Evolutionary conservation across 2,888 invertebrate genomes (phyloP).

Genomic region (Alsophila aescularia): DNA sequence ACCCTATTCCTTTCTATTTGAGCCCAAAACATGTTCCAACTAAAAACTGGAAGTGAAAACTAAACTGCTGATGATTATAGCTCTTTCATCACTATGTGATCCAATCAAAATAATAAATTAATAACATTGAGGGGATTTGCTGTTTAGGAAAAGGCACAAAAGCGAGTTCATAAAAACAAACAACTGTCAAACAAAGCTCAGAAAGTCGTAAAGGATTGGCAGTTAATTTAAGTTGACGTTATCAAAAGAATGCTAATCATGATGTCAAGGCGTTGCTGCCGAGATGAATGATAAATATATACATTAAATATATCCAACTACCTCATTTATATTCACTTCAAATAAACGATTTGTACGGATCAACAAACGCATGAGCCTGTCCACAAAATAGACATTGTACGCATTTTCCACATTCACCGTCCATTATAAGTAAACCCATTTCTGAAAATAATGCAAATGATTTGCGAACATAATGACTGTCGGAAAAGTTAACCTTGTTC

Average conservation of each 20-base stretch:
- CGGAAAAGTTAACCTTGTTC: slow-evolving; percentile 1
- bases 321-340: slow-evolving; percentile 20
- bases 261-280: slow-evolving; percentile 29
- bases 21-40: slow-evolving; percentile 18
- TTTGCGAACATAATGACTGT: not conserved
- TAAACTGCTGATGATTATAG: too few species aligned
- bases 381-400: not conserved
- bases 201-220: slow-evolving; percentile 10
- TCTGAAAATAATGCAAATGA: not conserved
- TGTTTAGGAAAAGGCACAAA: too few species aligned
- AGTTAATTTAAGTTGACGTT: slow-evolving; percentile 22
- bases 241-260: slow-evolving; percentile 25
- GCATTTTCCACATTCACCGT: slow-evolving; percentile 4
- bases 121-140: too few species aligned
- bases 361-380: slow-evolving; percentile 12
- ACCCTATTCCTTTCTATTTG: slow-evolving; percentile 52
- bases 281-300: slow-evolving; percentile 27
- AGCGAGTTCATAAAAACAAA: not conserved
- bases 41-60: not conserved
- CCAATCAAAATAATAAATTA: too few species aligned
- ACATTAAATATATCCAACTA: slow-evolving; percentile 22
- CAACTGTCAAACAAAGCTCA: slow-evolving; percentile 13
- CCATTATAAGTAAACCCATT: not conserved
- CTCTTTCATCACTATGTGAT: too few species aligned
- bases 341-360: slow-evolving; percentile 17